Percentiles rank a stretch among this genome's conserved stretches.
These are phyloP conservation scores for Trochalopteron elliotii DNA, from an alignment of 2,113 vertebrate species.

Conservation along the genomic window DNA sequence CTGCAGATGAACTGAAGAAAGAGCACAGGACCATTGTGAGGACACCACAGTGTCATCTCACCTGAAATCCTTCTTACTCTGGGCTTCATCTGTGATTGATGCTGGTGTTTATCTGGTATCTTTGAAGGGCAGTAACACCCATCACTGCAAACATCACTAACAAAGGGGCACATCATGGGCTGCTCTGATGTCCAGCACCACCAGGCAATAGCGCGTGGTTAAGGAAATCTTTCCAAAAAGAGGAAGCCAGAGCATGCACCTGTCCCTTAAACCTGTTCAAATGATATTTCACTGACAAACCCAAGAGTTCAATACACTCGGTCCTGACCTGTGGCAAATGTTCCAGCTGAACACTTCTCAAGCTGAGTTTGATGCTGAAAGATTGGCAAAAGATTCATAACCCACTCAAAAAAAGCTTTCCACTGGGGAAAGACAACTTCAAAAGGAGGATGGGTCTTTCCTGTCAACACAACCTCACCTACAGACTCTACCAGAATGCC, in stretches of 20 bases:
- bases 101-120: background rate
- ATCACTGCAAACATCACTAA: background rate
- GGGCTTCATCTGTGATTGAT: background rate
- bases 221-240: background rate
- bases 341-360: background rate
- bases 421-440: background rate
- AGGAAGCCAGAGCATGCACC: background rate
- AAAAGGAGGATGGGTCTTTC: background rate
- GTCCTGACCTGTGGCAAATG: background rate
- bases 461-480: background rate
- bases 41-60: background rate
- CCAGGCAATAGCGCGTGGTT: rapidly evolving
- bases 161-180: background rate
- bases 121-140: background rate
- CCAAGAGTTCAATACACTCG: background rate
- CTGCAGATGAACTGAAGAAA: background rate
- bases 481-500: background rate
- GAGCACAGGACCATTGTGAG: background rate
- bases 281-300: background rate
- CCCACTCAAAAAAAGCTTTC: background rate
- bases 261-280: background rate
- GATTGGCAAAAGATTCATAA: background rate
- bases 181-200: background rate
- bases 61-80: background rate
- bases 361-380: background rate